Percentiles rank a stretch among this genome's conserved stretches.
phyloP scores from a whole-genome alignment of 2,113 vertebrate species.

The Saccopteryx bilineata region DNA sequence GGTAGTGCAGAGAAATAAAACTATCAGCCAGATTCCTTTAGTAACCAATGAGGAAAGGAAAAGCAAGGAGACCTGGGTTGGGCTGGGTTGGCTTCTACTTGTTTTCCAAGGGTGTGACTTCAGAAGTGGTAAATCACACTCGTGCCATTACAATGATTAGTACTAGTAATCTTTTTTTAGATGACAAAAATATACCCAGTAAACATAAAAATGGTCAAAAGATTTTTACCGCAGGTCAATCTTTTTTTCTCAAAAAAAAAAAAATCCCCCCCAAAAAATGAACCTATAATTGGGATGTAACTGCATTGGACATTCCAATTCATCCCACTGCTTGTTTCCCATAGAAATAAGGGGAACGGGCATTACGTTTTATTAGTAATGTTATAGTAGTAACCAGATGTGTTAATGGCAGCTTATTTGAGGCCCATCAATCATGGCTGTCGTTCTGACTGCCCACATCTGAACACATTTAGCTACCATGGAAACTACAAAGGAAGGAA shows the following conservation, averaged over 20 bases:
- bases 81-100: slow-evolving; percentile 38
- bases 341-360: neutral
- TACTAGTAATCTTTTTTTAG: slow-evolving; percentile 63
- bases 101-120: slow-evolving; percentile 62
- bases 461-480: slow-evolving; percentile 85
- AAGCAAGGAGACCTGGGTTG: neutral
- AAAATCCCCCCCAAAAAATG: slow-evolving; percentile 47
- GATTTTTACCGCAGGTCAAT: slow-evolving; percentile 63
- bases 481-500: slow-evolving; percentile 86
- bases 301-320: slow-evolving; percentile 29
- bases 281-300: slow-evolving; percentile 65
- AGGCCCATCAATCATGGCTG: slow-evolving; percentile 78
- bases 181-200: slow-evolving; percentile 74
- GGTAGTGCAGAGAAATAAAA: slow-evolving; percentile 7
- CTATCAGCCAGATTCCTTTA: slow-evolving; percentile 33
- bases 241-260: neutral
- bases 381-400: slow-evolving; percentile 61
- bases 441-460: slow-evolving; percentile 81
- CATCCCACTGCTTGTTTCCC: slow-evolving; percentile 38
- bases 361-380: slow-evolving; percentile 65
- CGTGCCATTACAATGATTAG: slow-evolving; percentile 73
- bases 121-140: slow-evolving; percentile 62
- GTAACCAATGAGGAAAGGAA: neutral
- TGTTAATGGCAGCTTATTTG: slow-evolving; percentile 73
- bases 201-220: slow-evolving; percentile 74